Percentiles rank a stretch among this genome's conserved stretches.
phyloP scores from a whole-genome alignment of 2,113 vertebrate genomes.

The Oryzias celebensis region DNA sequence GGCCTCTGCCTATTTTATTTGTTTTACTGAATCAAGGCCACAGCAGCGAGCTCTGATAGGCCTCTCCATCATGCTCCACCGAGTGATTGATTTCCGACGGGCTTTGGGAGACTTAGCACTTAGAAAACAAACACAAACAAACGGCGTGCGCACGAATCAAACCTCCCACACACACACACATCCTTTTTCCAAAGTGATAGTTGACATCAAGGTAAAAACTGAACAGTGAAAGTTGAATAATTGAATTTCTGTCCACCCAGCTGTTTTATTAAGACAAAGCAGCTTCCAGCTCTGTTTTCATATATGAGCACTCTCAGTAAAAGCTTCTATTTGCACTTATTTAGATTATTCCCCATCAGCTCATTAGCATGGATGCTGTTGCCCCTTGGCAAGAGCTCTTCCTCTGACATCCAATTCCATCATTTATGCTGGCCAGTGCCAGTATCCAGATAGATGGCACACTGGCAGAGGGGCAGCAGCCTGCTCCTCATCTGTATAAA shows the following conservation, averaged over 20 bases:
- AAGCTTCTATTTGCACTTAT: constrained; percentile 67
- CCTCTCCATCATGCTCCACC: constrained; percentile 70
- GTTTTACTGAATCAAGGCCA: constrained; percentile 75
- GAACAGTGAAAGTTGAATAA: constrained; percentile 34
- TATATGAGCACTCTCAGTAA: constrained; percentile 49
- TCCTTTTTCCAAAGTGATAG: neutral
- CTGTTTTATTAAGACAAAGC: constrained; percentile 38
- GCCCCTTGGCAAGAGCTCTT: constrained; percentile 46
- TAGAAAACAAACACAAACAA: constrained; percentile 53
- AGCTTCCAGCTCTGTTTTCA: constrained; percentile 35
- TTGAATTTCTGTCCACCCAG: constrained; percentile 27
- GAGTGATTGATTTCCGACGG: constrained; percentile 74
- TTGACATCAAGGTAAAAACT: constrained; percentile 28
- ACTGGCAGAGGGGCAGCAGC: constrained; percentile 32
- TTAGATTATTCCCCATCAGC: constrained; percentile 60
- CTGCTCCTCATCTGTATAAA: constrained; percentile 48
- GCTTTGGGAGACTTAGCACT: constrained; percentile 61
- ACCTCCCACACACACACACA: neutral
- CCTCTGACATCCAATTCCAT: constrained; percentile 68
- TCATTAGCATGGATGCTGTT: constrained; percentile 59
- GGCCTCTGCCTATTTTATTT: constrained; percentile 64
- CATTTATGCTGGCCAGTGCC: constrained; percentile 58
- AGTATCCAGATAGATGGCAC: constrained; percentile 55
- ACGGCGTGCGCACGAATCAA: constrained; percentile 3
- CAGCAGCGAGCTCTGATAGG: constrained; percentile 66